A percentile compares a stretch with the other conserved stretches of the same genome.
phyloP scores from a whole-genome alignment of 2,113 vertebrate genomes.

The Phodopus roborovskii region DNA sequence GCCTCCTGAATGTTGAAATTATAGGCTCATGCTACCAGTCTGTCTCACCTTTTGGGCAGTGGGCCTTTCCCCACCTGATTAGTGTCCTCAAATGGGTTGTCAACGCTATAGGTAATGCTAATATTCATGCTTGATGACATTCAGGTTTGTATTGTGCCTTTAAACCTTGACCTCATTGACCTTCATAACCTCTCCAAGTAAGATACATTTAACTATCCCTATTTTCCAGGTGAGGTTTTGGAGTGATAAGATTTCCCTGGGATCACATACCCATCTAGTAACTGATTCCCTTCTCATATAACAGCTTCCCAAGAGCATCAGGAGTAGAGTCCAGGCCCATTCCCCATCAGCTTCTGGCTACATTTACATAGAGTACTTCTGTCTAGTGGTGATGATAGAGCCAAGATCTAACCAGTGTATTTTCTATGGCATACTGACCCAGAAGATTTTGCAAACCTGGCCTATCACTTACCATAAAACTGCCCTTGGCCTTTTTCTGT shows the following conservation, averaged over 20 bases:
- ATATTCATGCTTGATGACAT: background rate
- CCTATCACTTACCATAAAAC: conserved; percentile 28
- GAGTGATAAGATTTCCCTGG: background rate
- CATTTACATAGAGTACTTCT: background rate
- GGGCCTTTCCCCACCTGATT: background rate
- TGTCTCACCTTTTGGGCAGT: background rate
- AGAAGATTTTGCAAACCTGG: background rate
- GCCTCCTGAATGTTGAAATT: background rate
- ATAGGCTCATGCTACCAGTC: background rate
- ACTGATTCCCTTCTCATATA: background rate
- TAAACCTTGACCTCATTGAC: conserved; percentile 27
- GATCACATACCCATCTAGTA: background rate
- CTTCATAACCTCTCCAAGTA: background rate
- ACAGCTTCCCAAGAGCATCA: background rate
- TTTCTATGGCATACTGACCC: background rate
- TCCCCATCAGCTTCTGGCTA: background rate
- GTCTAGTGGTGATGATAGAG: background rate
- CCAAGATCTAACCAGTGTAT: background rate
- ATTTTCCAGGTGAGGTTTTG: conserved; percentile 53
- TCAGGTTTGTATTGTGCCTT: conserved; percentile 38
- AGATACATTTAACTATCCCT: conserved; percentile 40
- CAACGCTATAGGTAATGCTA: background rate
- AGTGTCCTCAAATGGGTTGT: background rate
- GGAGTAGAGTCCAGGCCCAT: background rate
- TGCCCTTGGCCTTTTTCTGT: background rate